A percentile compares a stretch with the other conserved stretches of the same genome.
phyloP scores from a whole-genome alignment of 64 coral and sea anemone species.

The Acropora tenuis region DNA sequence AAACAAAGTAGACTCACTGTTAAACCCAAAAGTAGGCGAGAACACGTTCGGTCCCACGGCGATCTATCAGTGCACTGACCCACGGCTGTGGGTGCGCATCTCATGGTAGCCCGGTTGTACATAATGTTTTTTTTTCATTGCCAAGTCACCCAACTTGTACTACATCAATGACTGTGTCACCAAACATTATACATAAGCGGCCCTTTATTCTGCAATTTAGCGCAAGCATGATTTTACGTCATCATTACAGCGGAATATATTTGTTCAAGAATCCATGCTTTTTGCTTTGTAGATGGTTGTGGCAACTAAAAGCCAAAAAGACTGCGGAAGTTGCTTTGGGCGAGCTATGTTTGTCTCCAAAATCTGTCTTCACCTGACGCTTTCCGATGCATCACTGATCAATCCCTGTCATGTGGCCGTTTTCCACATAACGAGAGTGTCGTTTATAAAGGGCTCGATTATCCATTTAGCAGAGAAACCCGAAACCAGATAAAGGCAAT shows the following conservation, averaged over 20 bases:
- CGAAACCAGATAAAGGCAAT: neutral
- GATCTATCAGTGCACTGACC: conserved; percentile 40
- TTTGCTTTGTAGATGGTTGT: neutral
- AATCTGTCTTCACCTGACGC: neutral
- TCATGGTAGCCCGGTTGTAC: conserved; percentile 32
- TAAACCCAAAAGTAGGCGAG: neutral
- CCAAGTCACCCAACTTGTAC: too few species aligned
- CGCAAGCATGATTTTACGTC: too few species aligned
- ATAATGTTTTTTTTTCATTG: conserved; percentile 30
- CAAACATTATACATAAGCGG: too few species aligned
- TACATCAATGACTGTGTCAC: too few species aligned
- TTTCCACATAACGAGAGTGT: neutral
- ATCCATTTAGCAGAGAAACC: neutral
- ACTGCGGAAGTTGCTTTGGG: neutral
- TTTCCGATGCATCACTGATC: neutral
- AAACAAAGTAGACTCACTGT: neutral
- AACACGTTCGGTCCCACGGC: neutral
- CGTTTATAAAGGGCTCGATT: neutral
- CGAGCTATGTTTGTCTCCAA: neutral
- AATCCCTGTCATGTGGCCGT: neutral
- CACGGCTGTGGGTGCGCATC: conserved; percentile 41
- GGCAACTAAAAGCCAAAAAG: neutral
- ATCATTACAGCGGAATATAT: too few species aligned
- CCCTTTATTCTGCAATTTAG: too few species aligned
- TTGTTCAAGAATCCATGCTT: neutral